These are phyloP conservation scores for Daboia siamensis DNA, from an alignment of 2,113 vertebrate genomes.

Conservation along the genomic window DNA sequence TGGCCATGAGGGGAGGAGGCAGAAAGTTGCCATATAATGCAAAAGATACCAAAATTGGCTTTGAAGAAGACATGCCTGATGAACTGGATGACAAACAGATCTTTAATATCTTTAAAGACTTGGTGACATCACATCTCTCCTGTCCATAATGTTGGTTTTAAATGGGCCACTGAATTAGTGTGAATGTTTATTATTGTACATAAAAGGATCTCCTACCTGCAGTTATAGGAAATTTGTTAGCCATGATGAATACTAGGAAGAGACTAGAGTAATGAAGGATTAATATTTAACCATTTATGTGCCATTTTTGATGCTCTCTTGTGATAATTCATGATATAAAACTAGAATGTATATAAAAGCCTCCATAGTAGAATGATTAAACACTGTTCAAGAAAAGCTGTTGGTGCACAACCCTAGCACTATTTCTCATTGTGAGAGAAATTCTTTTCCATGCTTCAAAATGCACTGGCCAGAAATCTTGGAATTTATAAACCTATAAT, in stretches of 20 bases:
- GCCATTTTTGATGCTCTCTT: too few species aligned
- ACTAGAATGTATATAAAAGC: background rate
- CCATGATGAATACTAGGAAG: background rate
- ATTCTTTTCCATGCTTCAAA: background rate
- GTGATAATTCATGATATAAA: background rate
- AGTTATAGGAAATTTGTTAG: background rate
- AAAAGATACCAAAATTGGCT: background rate
- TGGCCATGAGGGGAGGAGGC: background rate
- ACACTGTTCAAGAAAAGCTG: background rate
- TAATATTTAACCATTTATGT: background rate
- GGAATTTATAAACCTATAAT: background rate
- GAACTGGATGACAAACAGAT: background rate
- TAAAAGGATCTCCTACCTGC: background rate
- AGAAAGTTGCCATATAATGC: background rate
- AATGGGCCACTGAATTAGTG: background rate
- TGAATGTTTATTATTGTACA: background rate
- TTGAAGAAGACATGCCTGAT: background rate
- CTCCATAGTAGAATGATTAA: background rate
- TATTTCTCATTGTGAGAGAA: background rate
- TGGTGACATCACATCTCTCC: background rate
- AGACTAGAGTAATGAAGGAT: background rate
- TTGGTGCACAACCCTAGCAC: background rate
- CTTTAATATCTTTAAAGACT: background rate
- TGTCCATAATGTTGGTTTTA: background rate
- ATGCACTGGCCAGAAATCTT: background rate